Conservation (phyloP, 2,113 vertebrate species). For the Tonatia bakeri region DNA sequence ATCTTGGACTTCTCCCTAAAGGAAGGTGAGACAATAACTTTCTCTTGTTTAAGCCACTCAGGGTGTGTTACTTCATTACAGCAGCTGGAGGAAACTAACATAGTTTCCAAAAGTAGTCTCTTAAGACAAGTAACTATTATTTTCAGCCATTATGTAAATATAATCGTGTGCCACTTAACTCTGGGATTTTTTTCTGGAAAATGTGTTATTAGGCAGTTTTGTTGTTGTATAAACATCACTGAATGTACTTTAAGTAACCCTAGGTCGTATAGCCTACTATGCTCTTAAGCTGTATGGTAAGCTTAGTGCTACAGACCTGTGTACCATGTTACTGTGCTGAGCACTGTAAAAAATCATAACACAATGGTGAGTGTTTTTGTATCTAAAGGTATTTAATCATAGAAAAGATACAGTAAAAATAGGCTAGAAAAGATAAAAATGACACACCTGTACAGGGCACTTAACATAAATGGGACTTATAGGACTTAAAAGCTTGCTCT, state of each 20-base stretch:
- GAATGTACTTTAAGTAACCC: not conserved
- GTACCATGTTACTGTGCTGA: not conserved
- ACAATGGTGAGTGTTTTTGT: not conserved
- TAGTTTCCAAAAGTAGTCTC: not conserved
- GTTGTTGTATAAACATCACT: not conserved
- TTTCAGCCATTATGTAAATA: not conserved
- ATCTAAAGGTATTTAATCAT: not conserved
- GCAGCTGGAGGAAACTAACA: not conserved
- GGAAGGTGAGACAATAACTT: not conserved
- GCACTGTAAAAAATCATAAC: not conserved
- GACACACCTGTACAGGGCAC: not conserved
- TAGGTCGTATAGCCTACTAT: not conserved
- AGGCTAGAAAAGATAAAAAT: not conserved
- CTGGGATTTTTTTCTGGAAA: not conserved
- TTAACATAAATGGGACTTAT: not conserved
- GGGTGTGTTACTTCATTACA: not conserved
- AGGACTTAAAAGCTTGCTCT: not conserved
- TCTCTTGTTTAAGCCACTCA: not conserved
- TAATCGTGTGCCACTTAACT: not conserved
- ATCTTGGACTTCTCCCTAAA: not conserved
- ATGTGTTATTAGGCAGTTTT: not conserved
- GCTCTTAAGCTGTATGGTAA: too few relatives aligned
- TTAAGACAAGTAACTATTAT: not conserved
- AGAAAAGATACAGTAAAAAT: not conserved
- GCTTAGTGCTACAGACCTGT: too few relatives aligned